Evolutionary conservation across 2,797 vertebrate genomes (phyloP).

Genomic region (Coregonus ussuriensis): DNA sequence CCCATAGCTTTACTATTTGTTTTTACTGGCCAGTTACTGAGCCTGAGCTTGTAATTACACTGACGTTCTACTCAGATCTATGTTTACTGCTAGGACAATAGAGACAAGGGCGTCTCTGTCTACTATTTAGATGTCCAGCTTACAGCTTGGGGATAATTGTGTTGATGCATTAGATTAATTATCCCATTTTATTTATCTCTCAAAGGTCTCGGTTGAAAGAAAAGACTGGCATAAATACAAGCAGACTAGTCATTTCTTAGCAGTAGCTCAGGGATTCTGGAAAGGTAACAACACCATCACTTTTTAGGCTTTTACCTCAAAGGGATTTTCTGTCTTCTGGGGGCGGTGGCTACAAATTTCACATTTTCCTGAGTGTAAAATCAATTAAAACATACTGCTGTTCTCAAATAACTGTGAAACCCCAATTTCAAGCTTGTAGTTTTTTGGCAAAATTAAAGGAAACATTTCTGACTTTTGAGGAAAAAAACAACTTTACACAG

Average conservation of each 20-base stretch:
- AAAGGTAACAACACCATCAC: background rate
- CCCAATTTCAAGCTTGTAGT: background rate
- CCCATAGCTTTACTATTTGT: background rate
- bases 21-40: constrained; percentile 7
- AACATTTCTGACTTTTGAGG: background rate
- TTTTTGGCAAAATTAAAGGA: background rate
- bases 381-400: constrained; percentile 3
- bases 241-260: background rate
- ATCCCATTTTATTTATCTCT: background rate
- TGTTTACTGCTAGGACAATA: background rate
- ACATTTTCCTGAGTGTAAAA: no score
- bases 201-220: background rate
- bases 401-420: constrained; percentile 11
- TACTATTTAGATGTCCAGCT: background rate
- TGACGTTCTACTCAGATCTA: background rate
- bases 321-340: no score
- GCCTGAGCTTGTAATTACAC: background rate
- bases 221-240: background rate
- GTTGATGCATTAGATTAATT: no score
- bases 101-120: background rate
- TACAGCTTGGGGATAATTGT: background rate
- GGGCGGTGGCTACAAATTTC: no score
- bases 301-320: background rate
- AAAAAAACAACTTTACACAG: background rate
- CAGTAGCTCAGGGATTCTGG: background rate